phyloP scores from a whole-genome alignment of 2,113 vertebrate genomes.

The Guaruba guarouba region DNA sequence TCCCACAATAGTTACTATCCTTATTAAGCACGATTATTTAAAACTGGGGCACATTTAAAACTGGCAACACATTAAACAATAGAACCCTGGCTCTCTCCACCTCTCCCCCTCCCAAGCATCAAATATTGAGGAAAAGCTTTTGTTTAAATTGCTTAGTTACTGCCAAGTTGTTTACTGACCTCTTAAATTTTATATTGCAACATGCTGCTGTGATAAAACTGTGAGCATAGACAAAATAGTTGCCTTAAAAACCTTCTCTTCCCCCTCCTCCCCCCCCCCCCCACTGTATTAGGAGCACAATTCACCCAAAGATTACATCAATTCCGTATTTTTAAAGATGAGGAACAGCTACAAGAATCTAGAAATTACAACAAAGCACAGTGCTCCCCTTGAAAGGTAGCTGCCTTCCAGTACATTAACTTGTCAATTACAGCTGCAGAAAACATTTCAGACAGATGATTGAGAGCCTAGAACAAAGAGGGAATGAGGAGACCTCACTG shows the following conservation, averaged over 20 bases:
- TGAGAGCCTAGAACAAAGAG: background rate
- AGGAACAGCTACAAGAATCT: background rate
- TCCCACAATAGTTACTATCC: background rate
- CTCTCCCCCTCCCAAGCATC: background rate
- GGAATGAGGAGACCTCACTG: background rate
- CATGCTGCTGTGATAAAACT: background rate
- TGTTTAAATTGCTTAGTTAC: constrained; percentile 11
- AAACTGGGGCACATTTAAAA: background rate
- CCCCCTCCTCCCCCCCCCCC: background rate
- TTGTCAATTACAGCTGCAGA: background rate
- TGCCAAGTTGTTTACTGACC: constrained; percentile 8
- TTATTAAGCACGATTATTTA: background rate
- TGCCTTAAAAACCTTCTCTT: background rate
- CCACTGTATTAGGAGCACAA: background rate
- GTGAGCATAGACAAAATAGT: background rate
- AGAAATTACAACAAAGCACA: background rate
- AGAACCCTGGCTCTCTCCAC: background rate
- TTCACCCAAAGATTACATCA: background rate
- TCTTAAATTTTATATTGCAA: constrained; percentile 35
- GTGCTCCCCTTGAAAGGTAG: background rate
- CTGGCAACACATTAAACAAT: background rate
- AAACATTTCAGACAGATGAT: background rate
- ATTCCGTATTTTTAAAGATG: background rate
- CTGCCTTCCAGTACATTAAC: background rate
- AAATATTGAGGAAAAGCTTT: background rate